Percentiles rank a stretch among this genome's conserved stretches.
Evolutionary conservation across 2,113 vertebrate species (phyloP).

Genomic region (Gymnarchus niloticus): DNA sequence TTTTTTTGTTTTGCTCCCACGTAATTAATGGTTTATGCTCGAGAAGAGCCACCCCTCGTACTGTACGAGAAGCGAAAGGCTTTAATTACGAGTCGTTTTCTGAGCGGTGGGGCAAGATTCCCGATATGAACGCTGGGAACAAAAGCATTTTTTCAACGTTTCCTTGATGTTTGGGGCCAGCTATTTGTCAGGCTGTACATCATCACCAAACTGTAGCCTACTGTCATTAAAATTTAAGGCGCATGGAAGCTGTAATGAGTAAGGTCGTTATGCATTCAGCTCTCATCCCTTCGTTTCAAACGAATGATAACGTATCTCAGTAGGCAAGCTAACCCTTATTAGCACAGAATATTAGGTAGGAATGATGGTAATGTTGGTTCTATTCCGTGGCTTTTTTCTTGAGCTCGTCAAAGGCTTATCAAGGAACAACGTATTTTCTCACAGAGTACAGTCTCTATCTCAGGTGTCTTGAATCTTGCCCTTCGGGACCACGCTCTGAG

Average conservation of each 20-base stretch:
- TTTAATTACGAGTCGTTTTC: slow-evolving; percentile 17
- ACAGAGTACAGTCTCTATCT: slow-evolving; percentile 1
- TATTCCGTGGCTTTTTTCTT: background rate
- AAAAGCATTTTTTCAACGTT: background rate
- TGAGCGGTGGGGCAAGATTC: background rate
- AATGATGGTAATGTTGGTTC: background rate
- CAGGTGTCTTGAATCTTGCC: background rate
- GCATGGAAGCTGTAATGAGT: background rate
- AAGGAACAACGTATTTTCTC: background rate
- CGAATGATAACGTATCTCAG: background rate
- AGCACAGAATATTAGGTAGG: background rate
- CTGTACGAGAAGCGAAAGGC: background rate
- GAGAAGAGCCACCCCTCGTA: background rate
- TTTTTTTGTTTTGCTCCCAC: background rate
- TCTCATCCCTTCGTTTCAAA: background rate
- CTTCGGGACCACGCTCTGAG: background rate
- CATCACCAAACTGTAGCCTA: background rate
- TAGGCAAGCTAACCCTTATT: background rate
- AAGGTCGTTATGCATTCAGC: background rate
- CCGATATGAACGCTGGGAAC: background rate
- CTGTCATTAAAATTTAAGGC: slow-evolving; percentile 12
- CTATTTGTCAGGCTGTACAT: background rate
- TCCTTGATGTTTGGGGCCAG: background rate
- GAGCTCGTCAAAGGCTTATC: background rate
- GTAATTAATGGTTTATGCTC: slow-evolving; percentile 12